Evolutionary conservation across 2,888 invertebrate species (phyloP).

Genomic region (Invenusta paracnida): DNA sequence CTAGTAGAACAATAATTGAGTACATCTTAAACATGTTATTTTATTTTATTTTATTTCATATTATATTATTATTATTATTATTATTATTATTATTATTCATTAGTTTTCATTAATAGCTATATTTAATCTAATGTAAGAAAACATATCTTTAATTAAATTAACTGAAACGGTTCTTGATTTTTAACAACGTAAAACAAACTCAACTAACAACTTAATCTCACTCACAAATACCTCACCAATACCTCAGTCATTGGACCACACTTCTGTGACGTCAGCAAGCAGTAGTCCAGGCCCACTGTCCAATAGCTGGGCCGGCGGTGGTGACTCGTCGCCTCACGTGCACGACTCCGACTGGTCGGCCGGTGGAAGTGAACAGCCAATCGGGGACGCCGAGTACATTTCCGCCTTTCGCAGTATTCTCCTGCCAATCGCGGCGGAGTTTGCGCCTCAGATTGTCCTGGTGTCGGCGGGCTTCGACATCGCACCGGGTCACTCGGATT

Average conservation of each 20-base stretch:
- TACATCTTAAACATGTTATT: too few relatives aligned
- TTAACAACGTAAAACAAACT: too few relatives aligned
- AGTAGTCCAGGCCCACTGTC: not conserved
- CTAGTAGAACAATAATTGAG: too few relatives aligned
- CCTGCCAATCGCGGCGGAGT: constrained; percentile 81
- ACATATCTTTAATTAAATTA: too few relatives aligned
- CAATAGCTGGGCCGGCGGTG: not conserved
- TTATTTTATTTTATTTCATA: too few relatives aligned
- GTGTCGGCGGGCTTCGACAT: constrained; percentile 98
- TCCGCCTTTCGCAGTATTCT: constrained; percentile 80
- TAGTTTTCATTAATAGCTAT: too few relatives aligned
- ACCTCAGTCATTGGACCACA: not conserved
- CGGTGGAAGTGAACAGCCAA: too few relatives aligned
- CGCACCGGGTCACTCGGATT: constrained; percentile 84
- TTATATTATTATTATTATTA: too few relatives aligned
- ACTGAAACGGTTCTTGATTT: too few relatives aligned
- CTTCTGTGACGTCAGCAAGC: not conserved
- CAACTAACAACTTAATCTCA: too few relatives aligned
- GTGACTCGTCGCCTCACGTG: not conserved
- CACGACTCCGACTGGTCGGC: not conserved
- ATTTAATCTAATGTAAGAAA: too few relatives aligned
- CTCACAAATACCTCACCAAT: not conserved
- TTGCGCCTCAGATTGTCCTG: constrained; percentile 81
- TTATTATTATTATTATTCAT: too few relatives aligned
- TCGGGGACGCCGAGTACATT: constrained; percentile 87